Evolutionary conservation across 2,888 invertebrate genomes (phyloP), one percentile per base, ranked within the genome.

Genomic region (Drosophila merina): DNA sequence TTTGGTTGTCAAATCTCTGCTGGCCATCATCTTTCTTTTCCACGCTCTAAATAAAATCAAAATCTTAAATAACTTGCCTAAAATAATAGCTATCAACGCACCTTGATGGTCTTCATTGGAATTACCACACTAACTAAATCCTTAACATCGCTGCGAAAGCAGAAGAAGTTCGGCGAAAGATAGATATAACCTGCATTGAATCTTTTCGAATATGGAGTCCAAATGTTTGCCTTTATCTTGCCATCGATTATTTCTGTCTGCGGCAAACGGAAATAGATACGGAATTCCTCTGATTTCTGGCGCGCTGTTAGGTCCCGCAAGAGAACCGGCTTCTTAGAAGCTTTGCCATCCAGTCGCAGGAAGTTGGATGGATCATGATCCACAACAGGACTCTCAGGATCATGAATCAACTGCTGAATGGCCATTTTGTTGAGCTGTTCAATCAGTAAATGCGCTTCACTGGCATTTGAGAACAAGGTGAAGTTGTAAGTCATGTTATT

Each of bases 401-500:
- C 98, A 96, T 90, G 89, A 62, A 92, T 91, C 48, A 90, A 72
- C 95, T 96, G 95, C 93, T 97, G 98, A 95, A 99, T 98, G 62
- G 99, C 98, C 92, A 99, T 95, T 93, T 99, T 99, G 57, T 98
- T 97, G 44, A 99, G 93, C 91, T 99, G 99, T 88, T 98, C 96
- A 95, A 99, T 98, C 79, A 99, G 91, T 12, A 95, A 94, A 91
- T 96, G 98, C 0, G 98, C 97, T 91, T 99, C 98, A 57, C 94
- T 94, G 89, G 97, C 96, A 89, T 95, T 96, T 76, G 98, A 92
- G 88, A 99, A 96, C 94, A 99, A 94, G 7, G 97, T 97, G 92
- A 99, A 99, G 90, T 96, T 95, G 92, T 97, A 96, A 92, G 96
- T 94, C 63, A 92, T 93, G 84, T 95, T 95, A 81, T 97, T 96